Percentiles rank a stretch among this genome's conserved stretches.
Evolutionary conservation across 37 sponge, comb jelly and placozoan species (phyloP).

Genomic region (Axinella damicornis): DNA sequence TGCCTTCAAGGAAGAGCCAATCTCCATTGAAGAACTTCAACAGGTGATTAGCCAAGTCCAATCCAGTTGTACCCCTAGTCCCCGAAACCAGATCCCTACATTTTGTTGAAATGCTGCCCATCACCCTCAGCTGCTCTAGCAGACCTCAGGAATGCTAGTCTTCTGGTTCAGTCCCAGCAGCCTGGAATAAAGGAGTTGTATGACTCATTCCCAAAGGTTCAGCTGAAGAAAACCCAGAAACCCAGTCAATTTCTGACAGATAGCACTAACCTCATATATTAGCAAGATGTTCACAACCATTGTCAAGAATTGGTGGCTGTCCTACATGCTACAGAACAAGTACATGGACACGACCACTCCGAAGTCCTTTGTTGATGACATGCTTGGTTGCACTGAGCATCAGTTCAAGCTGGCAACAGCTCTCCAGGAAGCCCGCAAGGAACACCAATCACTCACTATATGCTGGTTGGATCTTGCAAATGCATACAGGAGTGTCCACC

Average conservation of each 20-base stretch:
- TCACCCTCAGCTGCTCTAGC: conserved; percentile 4
- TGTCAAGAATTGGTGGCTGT: too few relatives aligned
- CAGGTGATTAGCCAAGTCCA: neutral
- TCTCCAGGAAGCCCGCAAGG: conserved; percentile 15
- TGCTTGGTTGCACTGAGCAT: conserved; percentile 40
- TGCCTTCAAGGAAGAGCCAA: neutral
- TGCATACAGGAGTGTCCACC: conserved; percentile 50
- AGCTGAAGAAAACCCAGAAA: conserved; percentile 27
- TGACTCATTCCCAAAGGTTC: conserved; percentile 6
- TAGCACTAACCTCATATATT: too few relatives aligned
- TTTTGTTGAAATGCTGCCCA: conserved; percentile 23
- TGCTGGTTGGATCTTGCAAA: conserved; percentile 53
- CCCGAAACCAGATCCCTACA: conserved; percentile 14
- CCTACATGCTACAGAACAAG: too few relatives aligned
- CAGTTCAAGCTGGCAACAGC: conserved; percentile 9
- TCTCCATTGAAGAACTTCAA: neutral
- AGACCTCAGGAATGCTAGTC: conserved; percentile 22
- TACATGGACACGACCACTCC: too few relatives aligned
- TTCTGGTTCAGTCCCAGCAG: neutral
- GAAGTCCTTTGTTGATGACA: neutral
- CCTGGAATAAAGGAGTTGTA: conserved; percentile 18
- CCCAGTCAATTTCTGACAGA: conserved; percentile 12
- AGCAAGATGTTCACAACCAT: too few relatives aligned
- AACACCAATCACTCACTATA: conserved; percentile 12
- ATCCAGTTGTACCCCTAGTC: neutral